A percentile compares a stretch with the other conserved stretches of the same genome.
Conservation (phyloP, 2,113 vertebrate species). For the Felis chaus region DNA sequence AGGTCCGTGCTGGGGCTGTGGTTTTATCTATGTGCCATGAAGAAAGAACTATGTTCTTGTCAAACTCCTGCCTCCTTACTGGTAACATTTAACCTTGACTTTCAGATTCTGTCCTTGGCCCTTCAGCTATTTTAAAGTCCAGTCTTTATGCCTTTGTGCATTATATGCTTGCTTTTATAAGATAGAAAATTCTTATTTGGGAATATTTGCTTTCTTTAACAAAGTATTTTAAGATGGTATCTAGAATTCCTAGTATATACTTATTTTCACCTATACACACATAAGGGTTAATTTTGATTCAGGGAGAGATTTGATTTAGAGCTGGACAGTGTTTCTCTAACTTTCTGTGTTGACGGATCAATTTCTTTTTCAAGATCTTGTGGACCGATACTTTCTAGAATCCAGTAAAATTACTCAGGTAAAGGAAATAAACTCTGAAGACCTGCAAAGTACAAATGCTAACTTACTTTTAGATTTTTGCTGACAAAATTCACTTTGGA, state of each 20-base stretch:
- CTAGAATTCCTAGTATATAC: background rate
- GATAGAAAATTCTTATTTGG: background rate
- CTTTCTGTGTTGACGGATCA: background rate
- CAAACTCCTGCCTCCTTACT: background rate
- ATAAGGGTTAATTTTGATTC: background rate
- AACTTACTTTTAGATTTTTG: background rate
- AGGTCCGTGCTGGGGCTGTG: background rate
- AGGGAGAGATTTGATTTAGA: background rate
- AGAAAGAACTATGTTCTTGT: background rate
- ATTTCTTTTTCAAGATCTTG: conserved; percentile 3
- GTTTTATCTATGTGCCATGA: background rate
- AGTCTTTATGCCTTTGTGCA: background rate
- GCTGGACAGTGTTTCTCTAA: background rate
- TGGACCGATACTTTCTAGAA: background rate
- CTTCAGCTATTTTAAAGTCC: background rate
- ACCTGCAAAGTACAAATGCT: background rate
- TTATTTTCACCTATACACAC: background rate
- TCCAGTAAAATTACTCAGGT: conserved; percentile 6
- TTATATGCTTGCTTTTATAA: background rate
- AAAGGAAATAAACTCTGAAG: background rate
- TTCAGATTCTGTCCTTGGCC: background rate
- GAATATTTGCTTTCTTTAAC: background rate
- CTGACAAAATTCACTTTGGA: background rate
- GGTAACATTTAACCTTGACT: background rate
- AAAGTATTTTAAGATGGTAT: background rate